Percentiles rank a stretch among this genome's conserved stretches.
phyloP scores from a whole-genome alignment of 2,113 vertebrate genomes.

The Pedionomus torquatus region DNA sequence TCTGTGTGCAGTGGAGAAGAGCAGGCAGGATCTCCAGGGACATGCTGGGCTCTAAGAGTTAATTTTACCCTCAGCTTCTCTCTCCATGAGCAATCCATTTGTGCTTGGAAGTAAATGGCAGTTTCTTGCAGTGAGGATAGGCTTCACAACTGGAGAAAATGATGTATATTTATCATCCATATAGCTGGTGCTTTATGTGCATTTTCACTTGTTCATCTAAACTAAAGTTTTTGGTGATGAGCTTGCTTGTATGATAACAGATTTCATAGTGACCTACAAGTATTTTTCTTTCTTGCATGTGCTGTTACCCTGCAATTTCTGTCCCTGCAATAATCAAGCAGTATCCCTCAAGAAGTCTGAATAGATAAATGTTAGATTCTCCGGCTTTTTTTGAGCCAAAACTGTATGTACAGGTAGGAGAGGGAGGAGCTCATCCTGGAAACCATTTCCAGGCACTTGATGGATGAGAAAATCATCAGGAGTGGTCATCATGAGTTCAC shows the following conservation, averaged over 20 bases:
- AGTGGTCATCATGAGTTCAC: not conserved
- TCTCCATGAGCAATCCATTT: not conserved
- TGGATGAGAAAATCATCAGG: not conserved
- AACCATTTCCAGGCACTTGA: not conserved
- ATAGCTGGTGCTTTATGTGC: not conserved
- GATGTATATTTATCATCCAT: not conserved
- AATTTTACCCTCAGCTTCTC: not conserved
- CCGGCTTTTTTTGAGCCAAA: not conserved
- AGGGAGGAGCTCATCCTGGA: not conserved
- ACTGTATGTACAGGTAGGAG: not conserved
- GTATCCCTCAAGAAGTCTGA: not conserved
- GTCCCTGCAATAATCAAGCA: not conserved
- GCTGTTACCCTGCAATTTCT: not conserved
- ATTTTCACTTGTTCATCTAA: not conserved
- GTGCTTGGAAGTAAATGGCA: conserved; percentile 2
- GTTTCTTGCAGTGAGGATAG: not conserved
- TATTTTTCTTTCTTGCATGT: not conserved
- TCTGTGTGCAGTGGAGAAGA: not conserved
- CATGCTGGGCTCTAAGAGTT: not conserved
- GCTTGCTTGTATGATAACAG: not conserved
- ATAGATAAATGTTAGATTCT: not conserved
- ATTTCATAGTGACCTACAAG: not conserved
- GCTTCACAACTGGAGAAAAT: not conserved
- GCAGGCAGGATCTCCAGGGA: not conserved
- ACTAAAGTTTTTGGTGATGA: not conserved